Conservation (phyloP, 2,113 vertebrate genomes). For the Osmerus mordax region DNA sequence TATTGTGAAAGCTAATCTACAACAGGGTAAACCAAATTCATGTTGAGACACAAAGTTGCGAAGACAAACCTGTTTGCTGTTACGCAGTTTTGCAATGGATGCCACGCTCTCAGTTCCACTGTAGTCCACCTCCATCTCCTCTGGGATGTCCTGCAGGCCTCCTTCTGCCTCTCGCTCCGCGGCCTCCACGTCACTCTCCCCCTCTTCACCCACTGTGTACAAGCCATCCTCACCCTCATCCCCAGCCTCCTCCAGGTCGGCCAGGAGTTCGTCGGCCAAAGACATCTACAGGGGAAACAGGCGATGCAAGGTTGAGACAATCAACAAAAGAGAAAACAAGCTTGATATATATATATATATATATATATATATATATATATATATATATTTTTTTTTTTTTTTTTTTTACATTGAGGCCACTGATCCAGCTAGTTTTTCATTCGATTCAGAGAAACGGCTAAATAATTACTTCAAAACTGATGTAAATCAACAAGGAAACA, state of each 20-base stretch:
- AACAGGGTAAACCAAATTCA: neutral
- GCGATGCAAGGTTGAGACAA: neutral
- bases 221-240: constrained; percentile 83
- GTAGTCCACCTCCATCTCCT: constrained; percentile 86
- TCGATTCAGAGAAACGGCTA: neutral
- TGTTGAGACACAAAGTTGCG: too few relatives aligned
- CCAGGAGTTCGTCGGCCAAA: constrained; percentile 86
- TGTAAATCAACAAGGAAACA: too few relatives aligned
- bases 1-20: too few relatives aligned
- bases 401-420: too few relatives aligned
- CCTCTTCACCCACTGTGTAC: constrained; percentile 81
- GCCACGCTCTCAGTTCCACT: constrained; percentile 80
- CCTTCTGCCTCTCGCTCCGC: constrained; percentile 57
- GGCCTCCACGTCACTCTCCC: constrained; percentile 78
- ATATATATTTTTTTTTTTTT: too few relatives aligned
- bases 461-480: too few relatives aligned
- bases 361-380: too few relatives aligned
- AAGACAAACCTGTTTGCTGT: constrained; percentile 77
- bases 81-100: constrained; percentile 88
- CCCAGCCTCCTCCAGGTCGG: constrained; percentile 87
- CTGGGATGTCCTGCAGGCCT: constrained; percentile 83
- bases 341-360: too few relatives aligned
- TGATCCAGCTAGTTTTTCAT: neutral
- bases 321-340: too few relatives aligned
- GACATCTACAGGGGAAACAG: constrained; percentile 72